Evolutionary conservation across 2,797 vertebrate species (phyloP).

Genomic region (Artibeus jamaicensis): DNA sequence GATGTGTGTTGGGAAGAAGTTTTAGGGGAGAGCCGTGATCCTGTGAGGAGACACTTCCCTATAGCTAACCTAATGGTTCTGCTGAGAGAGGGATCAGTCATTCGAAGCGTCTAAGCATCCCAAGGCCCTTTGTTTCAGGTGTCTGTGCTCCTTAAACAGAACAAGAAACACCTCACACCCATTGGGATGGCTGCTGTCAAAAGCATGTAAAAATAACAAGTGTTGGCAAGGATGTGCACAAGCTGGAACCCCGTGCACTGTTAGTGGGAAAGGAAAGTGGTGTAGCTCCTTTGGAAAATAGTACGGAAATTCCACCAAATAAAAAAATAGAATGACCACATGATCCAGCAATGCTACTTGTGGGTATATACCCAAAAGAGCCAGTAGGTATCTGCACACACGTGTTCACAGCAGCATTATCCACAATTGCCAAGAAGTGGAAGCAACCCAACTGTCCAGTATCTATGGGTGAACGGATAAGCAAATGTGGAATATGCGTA

Average conservation of each 20-base stretch:
- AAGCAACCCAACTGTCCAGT: not conserved
- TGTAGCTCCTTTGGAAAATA: not conserved
- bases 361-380: not conserved
- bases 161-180: not conserved
- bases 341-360: not conserved
- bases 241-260: not conserved
- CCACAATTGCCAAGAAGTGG: fast-evolving
- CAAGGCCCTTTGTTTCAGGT: not conserved
- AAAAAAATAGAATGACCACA: not conserved
- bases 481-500: fast-evolving
- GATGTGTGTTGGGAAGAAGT: not conserved
- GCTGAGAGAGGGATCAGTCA: not conserved
- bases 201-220: not conserved
- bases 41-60: not conserved
- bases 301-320: not conserved
- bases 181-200: not conserved
- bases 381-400: not conserved
- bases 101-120: not conserved
- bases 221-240: not conserved
- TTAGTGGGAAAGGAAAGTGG: not conserved
- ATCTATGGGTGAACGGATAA: not conserved
- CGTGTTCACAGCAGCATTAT: not conserved
- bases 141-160: not conserved
- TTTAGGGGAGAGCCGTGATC: not conserved
- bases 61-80: not conserved